Base-by-base conservation (phyloP, 2,888 invertebrate genomes). In the Macroteleia sp. region DNA sequence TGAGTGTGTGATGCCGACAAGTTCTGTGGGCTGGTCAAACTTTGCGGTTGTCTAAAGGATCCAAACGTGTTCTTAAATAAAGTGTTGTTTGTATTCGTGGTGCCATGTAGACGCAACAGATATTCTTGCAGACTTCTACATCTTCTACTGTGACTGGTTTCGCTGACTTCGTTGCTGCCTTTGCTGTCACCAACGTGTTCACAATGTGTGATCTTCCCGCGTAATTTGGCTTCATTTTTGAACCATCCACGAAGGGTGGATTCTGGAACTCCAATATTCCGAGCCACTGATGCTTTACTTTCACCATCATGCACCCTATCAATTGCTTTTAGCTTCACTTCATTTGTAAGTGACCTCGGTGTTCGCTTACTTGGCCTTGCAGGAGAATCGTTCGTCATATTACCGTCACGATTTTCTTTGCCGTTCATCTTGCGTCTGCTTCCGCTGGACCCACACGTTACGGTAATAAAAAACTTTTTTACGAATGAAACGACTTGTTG, bases 241-340 rank as follows among this genome's bases (percentile, higher is more conserved):
- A 96, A 97, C 97, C 97, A 97, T 70, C 97, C 97, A 2, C 97
- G 93, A 12, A 97, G 92, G 6, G 97, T 97, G 1, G 96, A 96
- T 91, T 97, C 97, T 0, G 97, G 96, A 14, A 97, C 96, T 30
- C 96, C 96, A 87, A 96, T 96, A 89, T 96, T 96, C 2, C 96
- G 93, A 1, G 96, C 96, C 1, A 97, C 96, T 0, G 96, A 96
- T 1, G 97, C 96, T 88, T 97, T 96, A 66, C 96, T 96, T 90
- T 96, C 96, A 56, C 96, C 96, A 89, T 95, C 95, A 92, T 96
- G 96, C 42, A 97, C 96, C 80, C 96, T 93, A 85, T 95, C 94
- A 83, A 97, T 96, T 34, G 96, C 96, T 86, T 95, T 94, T 83
- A 97, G 94, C 92, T 97, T 97, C 89, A 96, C 96, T 79, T 94